Conservation (phyloP, 2,113 vertebrate species). For the Aegotheles bennettii region DNA sequence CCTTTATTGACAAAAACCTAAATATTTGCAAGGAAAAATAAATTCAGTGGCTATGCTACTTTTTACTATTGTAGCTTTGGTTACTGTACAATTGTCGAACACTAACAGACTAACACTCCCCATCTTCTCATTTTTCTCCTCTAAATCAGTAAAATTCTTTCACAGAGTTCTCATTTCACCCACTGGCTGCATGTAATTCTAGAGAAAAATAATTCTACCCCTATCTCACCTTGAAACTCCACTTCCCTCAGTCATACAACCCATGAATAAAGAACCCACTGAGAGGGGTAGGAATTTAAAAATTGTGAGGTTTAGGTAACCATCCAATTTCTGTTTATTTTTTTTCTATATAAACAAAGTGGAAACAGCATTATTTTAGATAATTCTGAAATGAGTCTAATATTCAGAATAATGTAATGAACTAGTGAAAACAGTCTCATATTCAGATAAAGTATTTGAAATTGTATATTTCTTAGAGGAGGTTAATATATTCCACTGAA, state of each 20-base stretch:
- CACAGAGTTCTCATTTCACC: not conserved
- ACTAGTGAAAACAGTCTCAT: not conserved
- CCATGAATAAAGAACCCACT: not conserved
- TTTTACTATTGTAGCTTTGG: not conserved
- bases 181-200: not conserved
- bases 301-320: not conserved
- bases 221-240: not conserved
- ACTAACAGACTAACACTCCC: not conserved
- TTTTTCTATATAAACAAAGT: not conserved
- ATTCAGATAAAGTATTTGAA: not conserved
- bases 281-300: not conserved
- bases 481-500: not conserved
- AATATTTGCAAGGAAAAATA: not conserved
- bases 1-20: not conserved
- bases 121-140: not conserved
- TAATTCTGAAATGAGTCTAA: not conserved
- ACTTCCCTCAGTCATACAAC: not conserved
- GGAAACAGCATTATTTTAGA: not conserved
- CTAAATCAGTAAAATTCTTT: not conserved
- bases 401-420: not conserved
- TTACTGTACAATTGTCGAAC: not conserved
- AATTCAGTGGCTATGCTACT: not conserved
- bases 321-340: not conserved
- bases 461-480: not conserved
- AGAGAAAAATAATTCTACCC: not conserved